Conservation (phyloP, 2,888 invertebrate genomes). For the Leptinotarsa rubiginosa region DNA sequence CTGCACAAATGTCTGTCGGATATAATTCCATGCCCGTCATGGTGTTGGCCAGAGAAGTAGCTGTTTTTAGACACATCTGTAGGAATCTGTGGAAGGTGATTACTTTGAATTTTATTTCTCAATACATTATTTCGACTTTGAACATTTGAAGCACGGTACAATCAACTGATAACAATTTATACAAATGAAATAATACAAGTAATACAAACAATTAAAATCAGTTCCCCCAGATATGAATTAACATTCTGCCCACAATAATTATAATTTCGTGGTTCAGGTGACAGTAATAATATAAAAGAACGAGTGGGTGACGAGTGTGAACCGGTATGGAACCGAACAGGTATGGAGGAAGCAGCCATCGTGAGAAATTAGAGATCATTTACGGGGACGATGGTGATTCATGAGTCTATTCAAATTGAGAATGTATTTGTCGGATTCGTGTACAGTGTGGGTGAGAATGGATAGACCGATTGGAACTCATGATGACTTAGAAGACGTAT, state of each 20-base stretch:
- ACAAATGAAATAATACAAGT: background rate
- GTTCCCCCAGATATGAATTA: background rate
- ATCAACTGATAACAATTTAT: too few relatives aligned
- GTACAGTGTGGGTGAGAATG: background rate
- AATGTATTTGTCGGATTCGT: conserved; percentile 9
- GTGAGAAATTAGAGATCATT: conserved; percentile 41
- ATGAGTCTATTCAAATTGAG: conserved; percentile 14
- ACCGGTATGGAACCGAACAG: conserved; percentile 40
- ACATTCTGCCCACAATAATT: conserved; percentile 1
- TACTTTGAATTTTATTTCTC: too few relatives aligned
- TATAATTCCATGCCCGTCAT: too few relatives aligned
- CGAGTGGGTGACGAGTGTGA: conserved; percentile 38
- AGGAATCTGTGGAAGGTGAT: too few relatives aligned
- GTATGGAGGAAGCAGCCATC: conserved; percentile 36
- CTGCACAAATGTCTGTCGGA: too few relatives aligned
- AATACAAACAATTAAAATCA: background rate
- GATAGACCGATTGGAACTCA: background rate
- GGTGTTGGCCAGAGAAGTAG: too few relatives aligned
- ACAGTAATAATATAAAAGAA: conserved; percentile 6
- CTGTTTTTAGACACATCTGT: too few relatives aligned
- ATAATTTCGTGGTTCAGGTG: conserved; percentile 17
- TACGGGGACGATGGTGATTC: conserved; percentile 27
- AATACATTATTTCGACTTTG: too few relatives aligned
- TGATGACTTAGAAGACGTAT: too few relatives aligned
- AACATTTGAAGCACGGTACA: too few relatives aligned